Conservation (phyloP, 2,888 invertebrate species). For the Sympetrum striolatum region DNA sequence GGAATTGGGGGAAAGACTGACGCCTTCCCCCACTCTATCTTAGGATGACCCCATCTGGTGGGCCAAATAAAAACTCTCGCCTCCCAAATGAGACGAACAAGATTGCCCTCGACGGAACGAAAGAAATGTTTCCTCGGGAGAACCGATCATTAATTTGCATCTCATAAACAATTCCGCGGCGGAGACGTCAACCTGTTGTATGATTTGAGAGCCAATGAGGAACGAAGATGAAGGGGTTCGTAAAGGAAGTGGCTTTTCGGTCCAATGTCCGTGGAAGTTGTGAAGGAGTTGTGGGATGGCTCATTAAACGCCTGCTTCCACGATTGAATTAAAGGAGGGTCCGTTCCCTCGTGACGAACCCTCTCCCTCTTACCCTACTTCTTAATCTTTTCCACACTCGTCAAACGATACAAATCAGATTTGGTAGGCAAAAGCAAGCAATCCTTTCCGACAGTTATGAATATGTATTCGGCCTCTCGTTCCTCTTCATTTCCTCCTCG, state of each 20-base stretch:
- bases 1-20: not conserved
- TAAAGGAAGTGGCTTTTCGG: no score
- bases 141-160: constrained; percentile 36
- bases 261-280: not conserved
- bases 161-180: constrained; percentile 9
- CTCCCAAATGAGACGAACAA: not conserved
- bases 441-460: constrained; percentile 26
- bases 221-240: not conserved
- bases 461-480: not conserved
- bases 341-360: not conserved
- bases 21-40: not conserved
- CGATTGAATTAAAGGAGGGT: constrained; percentile 12
- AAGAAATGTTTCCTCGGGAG: not conserved
- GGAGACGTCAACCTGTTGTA: constrained; percentile 21
- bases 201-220: not conserved
- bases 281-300: constrained; percentile 2
- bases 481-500: not conserved
- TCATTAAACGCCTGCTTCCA: constrained; percentile 1
- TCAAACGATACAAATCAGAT: constrained; percentile 37
- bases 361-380: not conserved
- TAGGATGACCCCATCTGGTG: not conserved
- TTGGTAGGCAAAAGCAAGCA: not conserved
- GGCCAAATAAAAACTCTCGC: not conserved
- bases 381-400: not conserved
- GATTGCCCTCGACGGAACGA: not conserved